Evolutionary conservation across 1,140 invertebrate species (phyloP), one percentile per base, ranked within the genome.

Genomic region (Ganaspis sp.): DNA sequence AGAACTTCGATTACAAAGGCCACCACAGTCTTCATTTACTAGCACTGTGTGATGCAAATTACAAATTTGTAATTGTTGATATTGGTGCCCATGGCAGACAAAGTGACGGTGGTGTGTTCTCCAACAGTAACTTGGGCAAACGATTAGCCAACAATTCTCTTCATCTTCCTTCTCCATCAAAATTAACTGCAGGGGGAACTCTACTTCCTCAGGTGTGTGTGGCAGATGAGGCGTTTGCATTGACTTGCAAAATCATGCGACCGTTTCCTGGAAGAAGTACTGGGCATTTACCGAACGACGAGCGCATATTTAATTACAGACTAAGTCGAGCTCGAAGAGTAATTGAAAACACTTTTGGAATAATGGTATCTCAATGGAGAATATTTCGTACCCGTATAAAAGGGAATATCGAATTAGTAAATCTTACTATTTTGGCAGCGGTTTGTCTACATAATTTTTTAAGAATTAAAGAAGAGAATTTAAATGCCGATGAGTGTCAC

Each of bases 321-420:
- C 79, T 91, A 19, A 87, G 82, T 76, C 81, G 90, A 79, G 91
- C 89, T 19, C 80, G 88, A 82, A 54, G 87, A 69, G 81, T 82
- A 53, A 84, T 91, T 8, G 91, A 91, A 84, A 89, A 90, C 81
- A 74, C 87, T 1, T 91, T 91, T 84, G 91, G 88, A n/a, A 88
- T 92, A 40, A 71, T 92, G 37, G 81, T 84, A 23, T 83, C 85
- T 70, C 89, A 88, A 77, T 92, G 87, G 88, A 78, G 87, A 70
- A 86, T 92, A 70, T 88, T 91, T 71, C 12, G 72, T 1, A 70
- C 45, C 64, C 70, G 69, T 3, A 83, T 85, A n/a, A 45, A 45
- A 4, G 42, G 42, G 1, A 45, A n/a, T n/a, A 45, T 45, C 3
- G 42, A 45, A 54, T 21, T 54, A 23, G 11, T 58, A 1, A 23